These are phyloP conservation scores for Gadus chalcogrammus DNA, from an alignment of 2,113 vertebrate species.

Conservation along the genomic window DNA sequence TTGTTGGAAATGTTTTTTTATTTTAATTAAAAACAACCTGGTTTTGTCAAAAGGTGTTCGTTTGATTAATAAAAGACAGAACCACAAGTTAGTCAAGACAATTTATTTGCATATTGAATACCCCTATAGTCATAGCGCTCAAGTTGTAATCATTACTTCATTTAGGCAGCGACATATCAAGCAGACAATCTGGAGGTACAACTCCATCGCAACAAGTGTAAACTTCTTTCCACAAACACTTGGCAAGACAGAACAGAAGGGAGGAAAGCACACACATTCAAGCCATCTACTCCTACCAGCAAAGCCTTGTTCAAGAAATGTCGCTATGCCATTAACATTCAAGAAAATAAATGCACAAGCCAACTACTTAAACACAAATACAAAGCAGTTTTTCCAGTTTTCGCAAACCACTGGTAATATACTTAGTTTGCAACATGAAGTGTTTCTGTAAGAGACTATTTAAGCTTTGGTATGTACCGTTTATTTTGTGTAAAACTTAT, in stretches of 20 bases:
- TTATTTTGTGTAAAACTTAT: slow-evolving; percentile 47
- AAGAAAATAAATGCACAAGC: slow-evolving; percentile 46
- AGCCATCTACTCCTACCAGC: slow-evolving; percentile 63
- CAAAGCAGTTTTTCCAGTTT: slow-evolving; percentile 76
- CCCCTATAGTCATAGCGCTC: slow-evolving; percentile 64
- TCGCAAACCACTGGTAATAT: slow-evolving; percentile 12
- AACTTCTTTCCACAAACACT: slow-evolving; percentile 46
- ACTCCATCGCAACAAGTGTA: slow-evolving; percentile 50
- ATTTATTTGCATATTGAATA: slow-evolving; percentile 78
- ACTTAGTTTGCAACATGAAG: slow-evolving; percentile 54
- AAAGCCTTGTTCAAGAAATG: slow-evolving; percentile 62
- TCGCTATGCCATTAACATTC: slow-evolving; percentile 37
- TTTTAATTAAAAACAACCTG: neutral
- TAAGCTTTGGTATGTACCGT: slow-evolving; percentile 83
- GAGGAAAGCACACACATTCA: slow-evolving; percentile 63
- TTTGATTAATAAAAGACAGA: neutral
- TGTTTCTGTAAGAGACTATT: slow-evolving; percentile 77
- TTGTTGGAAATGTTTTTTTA: neutral
- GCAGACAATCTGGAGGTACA: slow-evolving; percentile 52
- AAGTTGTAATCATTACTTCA: slow-evolving; percentile 66
- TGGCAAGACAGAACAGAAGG: slow-evolving; percentile 47
- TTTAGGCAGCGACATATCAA: slow-evolving; percentile 65
- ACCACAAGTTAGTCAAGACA: slow-evolving; percentile 57
- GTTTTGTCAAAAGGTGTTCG: neutral
- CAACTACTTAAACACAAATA: slow-evolving; percentile 67